Percentiles rank a stretch among this genome's conserved stretches.
phyloP scores from a whole-genome alignment of 2,888 invertebrate genomes.

The Aquatica leii region DNA sequence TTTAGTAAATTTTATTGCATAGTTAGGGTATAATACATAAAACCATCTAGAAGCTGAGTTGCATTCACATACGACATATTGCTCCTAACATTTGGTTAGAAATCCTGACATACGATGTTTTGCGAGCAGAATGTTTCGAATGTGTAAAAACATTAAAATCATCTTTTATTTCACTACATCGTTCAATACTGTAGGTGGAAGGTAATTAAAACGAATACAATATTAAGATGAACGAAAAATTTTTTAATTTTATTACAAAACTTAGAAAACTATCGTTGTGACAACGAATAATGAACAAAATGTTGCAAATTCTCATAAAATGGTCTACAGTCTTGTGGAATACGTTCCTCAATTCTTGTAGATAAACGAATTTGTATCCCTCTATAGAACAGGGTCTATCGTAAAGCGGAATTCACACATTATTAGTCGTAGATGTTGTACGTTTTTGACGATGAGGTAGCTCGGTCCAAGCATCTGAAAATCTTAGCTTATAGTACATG shows the following conservation, averaged over 20 bases:
- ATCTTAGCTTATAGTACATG: background rate
- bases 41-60: background rate
- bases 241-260: background rate
- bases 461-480: background rate
- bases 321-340: slow-evolving; percentile 7
- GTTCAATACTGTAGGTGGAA: background rate
- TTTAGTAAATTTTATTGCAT: background rate
- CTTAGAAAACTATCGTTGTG: background rate
- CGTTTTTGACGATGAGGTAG: slow-evolving; percentile 9
- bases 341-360: slow-evolving; percentile 9
- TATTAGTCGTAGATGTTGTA: background rate
- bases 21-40: too few relatives aligned
- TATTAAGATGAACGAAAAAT: too few relatives aligned
- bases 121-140: too few relatives aligned
- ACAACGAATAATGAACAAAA: background rate
- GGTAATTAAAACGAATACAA: background rate
- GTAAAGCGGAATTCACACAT: too few relatives aligned
- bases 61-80: background rate
- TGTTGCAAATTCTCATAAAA: slow-evolving; percentile 10
- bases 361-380: slow-evolving; percentile 3
- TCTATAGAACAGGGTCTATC: slow-evolving; percentile 7
- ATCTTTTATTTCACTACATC: too few relatives aligned
- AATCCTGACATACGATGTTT: too few relatives aligned
- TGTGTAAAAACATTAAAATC: too few relatives aligned
- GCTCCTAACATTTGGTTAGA: background rate